A percentile compares a stretch with the other conserved stretches of the same genome.
Evolutionary conservation across 2,113 vertebrate species (phyloP).

Genomic region (Chloroceryle aenea): DNA sequence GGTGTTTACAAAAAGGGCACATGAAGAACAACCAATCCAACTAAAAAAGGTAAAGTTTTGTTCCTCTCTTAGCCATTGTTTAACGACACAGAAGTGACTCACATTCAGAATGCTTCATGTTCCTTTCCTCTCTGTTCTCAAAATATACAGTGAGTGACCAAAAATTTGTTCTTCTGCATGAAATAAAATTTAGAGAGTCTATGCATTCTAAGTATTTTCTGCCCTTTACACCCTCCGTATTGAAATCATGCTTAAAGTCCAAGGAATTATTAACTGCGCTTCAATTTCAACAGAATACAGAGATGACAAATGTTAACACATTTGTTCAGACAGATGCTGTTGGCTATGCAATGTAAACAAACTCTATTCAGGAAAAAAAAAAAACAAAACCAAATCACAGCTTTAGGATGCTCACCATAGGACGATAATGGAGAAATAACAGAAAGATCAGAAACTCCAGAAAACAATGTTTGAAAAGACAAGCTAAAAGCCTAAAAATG

Average conservation of each 20-base stretch:
- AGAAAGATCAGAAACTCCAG: background rate
- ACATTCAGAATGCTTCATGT: background rate
- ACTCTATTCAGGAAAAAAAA: background rate
- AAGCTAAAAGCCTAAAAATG: background rate
- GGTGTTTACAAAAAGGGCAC: background rate
- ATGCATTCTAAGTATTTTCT: background rate
- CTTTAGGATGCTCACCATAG: background rate
- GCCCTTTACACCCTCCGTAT: background rate
- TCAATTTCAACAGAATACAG: background rate
- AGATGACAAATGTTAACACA: background rate
- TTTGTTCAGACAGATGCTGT: background rate
- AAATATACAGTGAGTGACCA: background rate
- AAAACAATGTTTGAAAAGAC: background rate
- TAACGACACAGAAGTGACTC: background rate
- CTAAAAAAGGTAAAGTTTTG: background rate
- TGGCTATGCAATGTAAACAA: background rate
- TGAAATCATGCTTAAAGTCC: background rate
- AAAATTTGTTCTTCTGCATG: background rate
- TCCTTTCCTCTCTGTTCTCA: background rate
- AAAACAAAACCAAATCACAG: rapidly evolving
- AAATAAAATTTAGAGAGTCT: background rate
- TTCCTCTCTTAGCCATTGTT: background rate
- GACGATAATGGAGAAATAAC: background rate
- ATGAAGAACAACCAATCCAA: background rate
- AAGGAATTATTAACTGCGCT: background rate